Conservation (phyloP, 2,113 vertebrate genomes). For the Siniperca knerii region DNA sequence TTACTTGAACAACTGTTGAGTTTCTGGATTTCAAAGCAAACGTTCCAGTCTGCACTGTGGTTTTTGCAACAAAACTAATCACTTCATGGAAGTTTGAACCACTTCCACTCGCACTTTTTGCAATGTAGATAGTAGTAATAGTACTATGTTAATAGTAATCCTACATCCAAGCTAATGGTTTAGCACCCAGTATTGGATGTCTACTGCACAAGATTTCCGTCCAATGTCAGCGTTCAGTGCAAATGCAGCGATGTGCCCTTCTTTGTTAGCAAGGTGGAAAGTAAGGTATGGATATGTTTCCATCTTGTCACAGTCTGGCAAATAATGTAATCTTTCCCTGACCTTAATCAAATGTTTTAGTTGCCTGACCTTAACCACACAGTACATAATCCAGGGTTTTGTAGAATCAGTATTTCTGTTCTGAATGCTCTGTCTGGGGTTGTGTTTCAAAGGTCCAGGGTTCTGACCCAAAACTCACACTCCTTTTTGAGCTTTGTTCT, state of each 20-base stretch:
- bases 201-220: not conserved
- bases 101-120: not conserved
- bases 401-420: not conserved
- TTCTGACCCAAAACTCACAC: slow-evolving; percentile 15
- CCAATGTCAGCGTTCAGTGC: not conserved
- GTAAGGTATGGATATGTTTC: not conserved
- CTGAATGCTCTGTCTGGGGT: not conserved
- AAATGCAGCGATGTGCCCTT: not conserved
- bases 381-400: not conserved
- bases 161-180: slow-evolving; percentile 15
- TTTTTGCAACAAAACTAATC: slow-evolving; percentile 22
- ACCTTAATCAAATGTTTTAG: not conserved
- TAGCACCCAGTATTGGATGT: not conserved
- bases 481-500: slow-evolving; percentile 28
- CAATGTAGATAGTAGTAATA: not conserved
- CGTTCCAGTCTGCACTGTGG: not conserved
- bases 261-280: not conserved
- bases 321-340: not conserved
- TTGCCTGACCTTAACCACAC: not conserved
- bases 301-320: not conserved
- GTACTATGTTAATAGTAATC: not conserved
- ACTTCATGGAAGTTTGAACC: slow-evolving; percentile 17
- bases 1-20: not conserved
- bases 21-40: not conserved
- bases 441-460: slow-evolving; percentile 19